Conservation (phyloP, 2,888 invertebrate species). For the Polydrusus pterygomalis region DNA sequence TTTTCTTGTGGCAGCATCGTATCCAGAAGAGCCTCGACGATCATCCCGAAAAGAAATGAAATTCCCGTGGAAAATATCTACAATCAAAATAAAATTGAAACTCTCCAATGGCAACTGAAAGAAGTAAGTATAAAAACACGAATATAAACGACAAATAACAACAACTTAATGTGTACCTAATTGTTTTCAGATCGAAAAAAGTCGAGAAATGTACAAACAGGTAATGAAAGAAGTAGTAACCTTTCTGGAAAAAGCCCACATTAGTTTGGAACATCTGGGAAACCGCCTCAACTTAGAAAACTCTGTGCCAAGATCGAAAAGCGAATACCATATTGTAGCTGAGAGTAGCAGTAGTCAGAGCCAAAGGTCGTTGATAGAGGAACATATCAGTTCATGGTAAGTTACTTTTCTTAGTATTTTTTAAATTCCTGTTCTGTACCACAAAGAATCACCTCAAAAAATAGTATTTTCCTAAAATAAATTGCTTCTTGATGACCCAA, state of each 20-base stretch:
- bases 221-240: conserved; percentile 82
- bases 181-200: conserved; percentile 79
- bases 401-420: not conserved
- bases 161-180: too few relatives aligned
- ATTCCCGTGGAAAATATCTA: conserved; percentile 77
- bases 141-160: too few relatives aligned
- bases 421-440: too few relatives aligned
- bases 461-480: not conserved
- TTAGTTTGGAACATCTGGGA: conserved; percentile 76
- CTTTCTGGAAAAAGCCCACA: conserved; percentile 81
- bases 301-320: conserved; percentile 73
- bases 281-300: conserved; percentile 67
- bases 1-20: conserved; percentile 49
- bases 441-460: too few relatives aligned
- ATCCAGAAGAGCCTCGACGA: conserved; percentile 59
- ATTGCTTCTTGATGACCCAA: too few relatives aligned
- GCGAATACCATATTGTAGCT: conserved; percentile 73
- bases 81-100: conserved; percentile 80
- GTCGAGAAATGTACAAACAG: conserved; percentile 83
- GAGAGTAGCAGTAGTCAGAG: conserved; percentile 39
- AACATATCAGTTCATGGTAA: conserved; percentile 44
- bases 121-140: conserved; percentile 81
- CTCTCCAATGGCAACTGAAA: conserved; percentile 82
- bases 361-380: conserved; percentile 42
- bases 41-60: conserved; percentile 65